phyloP scores from a whole-genome alignment of 1,140 invertebrate species.

The Aplysia californica region DNA sequence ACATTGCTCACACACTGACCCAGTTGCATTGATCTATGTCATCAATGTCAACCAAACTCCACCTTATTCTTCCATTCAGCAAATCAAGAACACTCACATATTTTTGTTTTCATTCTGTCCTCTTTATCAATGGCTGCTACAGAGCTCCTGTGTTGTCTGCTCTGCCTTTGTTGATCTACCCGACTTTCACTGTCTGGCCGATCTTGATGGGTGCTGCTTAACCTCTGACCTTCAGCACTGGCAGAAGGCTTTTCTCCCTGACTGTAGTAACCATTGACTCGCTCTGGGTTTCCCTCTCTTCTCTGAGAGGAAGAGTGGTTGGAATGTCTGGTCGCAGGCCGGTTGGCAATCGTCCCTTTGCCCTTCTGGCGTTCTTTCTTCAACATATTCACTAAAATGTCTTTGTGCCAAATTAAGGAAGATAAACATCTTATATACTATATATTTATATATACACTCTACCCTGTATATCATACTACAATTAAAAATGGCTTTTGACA shows the following conservation, averaged over 20 bases:
- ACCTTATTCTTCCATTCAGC: too few relatives aligned
- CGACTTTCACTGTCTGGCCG: too few relatives aligned
- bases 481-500: neutral
- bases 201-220: too few relatives aligned
- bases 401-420: slow-evolving; percentile 44
- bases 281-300: neutral
- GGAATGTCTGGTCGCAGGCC: neutral
- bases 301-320: neutral
- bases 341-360: too few relatives aligned
- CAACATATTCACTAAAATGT: slow-evolving; percentile 67
- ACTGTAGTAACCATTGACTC: slow-evolving; percentile 7
- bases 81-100: slow-evolving; percentile 48
- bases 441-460: slow-evolving; percentile 1
- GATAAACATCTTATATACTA: too few relatives aligned
- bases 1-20: too few relatives aligned
- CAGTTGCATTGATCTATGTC: too few relatives aligned
- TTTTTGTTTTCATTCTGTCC: slow-evolving; percentile 55
- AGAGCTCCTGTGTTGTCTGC: neutral
- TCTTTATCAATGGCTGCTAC: slow-evolving; percentile 33
- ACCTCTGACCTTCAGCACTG: neutral
- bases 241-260: neutral
- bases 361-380: slow-evolving; percentile 67
- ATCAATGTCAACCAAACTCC: too few relatives aligned
- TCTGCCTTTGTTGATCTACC: too few relatives aligned
- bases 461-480: neutral